Evolutionary conservation across 2,888 invertebrate species (phyloP), one percentile per base, ranked within the genome.

Genomic region (Pogonocherus hispidulus): DNA sequence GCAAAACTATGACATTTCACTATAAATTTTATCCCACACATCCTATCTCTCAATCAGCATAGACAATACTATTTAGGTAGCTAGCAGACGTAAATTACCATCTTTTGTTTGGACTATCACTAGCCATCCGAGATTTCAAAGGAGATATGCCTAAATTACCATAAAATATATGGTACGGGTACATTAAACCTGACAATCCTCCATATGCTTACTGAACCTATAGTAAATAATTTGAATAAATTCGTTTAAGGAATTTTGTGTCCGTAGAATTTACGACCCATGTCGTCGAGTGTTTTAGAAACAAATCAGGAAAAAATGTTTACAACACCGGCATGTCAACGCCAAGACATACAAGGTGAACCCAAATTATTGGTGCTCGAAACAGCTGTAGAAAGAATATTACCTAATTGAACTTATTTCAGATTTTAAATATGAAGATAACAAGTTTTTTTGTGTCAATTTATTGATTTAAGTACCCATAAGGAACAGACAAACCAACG

Each of bases 31-130:
- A 5, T 8, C 8, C 27, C 22, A 63, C 56, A 14, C 37, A 35
- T 19, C 52, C 20, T 51, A 35, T 37, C 44, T 49, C 51, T 62
- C 64, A 41, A 14, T 27, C 56, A 54, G 51, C 64, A 51, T n/a
- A 66, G 35, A 63, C 67, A 55, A 20, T 44, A 57, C 64, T 54
- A 70, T 70, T 67, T 67, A 76, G 72, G 69, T 62, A 70, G 68
- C 22, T 66, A 66, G 69, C 67, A 67, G 70, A 71, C 77, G 77
- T 74, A 75, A 77, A 78, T 77, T 78, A 78, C 77, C 75, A 76
- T 77, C 74, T 75, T 72, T 72, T 72, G 72, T 66, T 69, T 67
- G 67, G 65, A 75, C 77, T 78, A 77, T 77, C 76, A 78, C 70
- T 74, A 76, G 76, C 72, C 70, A 69, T 71, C 59, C 71, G 68